Base-by-base conservation (phyloP, 2,888 invertebrate genomes). In the Celastrina argiolus region DNA sequence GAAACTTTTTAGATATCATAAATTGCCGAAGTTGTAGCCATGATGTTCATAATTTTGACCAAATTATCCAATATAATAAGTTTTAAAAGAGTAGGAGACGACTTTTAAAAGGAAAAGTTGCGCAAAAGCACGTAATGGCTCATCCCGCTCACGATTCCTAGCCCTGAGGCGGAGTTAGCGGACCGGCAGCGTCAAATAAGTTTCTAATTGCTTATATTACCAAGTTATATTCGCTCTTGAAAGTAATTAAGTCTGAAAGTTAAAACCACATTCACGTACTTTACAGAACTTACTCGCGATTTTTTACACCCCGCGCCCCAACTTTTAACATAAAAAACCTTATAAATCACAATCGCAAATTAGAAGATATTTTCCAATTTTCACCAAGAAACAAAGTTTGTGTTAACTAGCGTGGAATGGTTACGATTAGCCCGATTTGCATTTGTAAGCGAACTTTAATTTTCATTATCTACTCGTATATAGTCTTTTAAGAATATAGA, bases 151-250 rank as follows among this genome's bases (percentile, higher is more conserved):
- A 86, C 84, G 88, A 87, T 83, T 87, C 82, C 81, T 81, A 78
- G 78, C 87, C 90, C 87, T 81, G 83, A 82, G 89, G 89, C 88
- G 83, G 82, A 84, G 79, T 87, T 80, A 82, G 85, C 89, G 84
- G 87, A 86, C 88, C 87, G 85, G 87, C 83, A 87, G 87, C 88
- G 85, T 88, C 88, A 89, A 91, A 89, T 89, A 91, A 91, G 87
- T 89, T 91, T 90, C 88, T 91, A 90, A 90, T 91, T 91, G 88
- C 89, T 90, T 90, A 88, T 88, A 90, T 90, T 91, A 89, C 87
- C 87, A 88, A 88, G 87, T 89, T 89, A 85, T 88, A 88, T 88
- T 89, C 86, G 81, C 84, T 88, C 83, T 88, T 83, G 77, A 77
- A 85, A 86, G 84, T 89, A 88, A 89, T 91, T 88, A 89, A 89